Conservation (phyloP, 1,140 invertebrate species). For the Lycorma delicatula region DNA sequence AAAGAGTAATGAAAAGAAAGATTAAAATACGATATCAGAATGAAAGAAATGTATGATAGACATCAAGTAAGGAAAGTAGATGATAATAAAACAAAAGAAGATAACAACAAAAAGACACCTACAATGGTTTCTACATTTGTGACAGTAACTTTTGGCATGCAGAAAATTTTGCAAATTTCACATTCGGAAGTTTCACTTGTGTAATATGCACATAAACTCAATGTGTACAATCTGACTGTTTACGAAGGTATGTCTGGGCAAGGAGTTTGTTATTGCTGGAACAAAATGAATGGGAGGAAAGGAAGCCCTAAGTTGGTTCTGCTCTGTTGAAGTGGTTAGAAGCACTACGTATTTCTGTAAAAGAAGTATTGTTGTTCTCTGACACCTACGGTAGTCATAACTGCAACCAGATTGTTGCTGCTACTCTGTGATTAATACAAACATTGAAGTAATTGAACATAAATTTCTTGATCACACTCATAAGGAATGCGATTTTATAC, state of each 20-base stretch:
- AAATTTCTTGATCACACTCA: not conserved
- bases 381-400: constrained; percentile 37
- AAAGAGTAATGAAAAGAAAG: not conserved
- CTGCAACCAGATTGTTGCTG: constrained; percentile 29
- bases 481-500: not conserved
- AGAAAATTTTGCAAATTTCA: constrained; percentile 27
- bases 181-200: constrained; percentile 20
- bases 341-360: constrained; percentile 16
- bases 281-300: constrained; percentile 24
- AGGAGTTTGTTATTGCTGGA: constrained; percentile 25
- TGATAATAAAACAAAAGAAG: not conserved
- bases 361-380: constrained; percentile 15
- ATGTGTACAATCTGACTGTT: constrained; percentile 27
- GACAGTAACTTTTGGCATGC: constrained; percentile 23
- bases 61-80: not conserved
- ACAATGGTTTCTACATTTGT: constrained; percentile 16
- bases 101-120: not conserved
- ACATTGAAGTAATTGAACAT: constrained; percentile 11
- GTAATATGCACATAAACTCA: constrained; percentile 26
- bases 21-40: too few relatives aligned
- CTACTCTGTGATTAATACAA: constrained; percentile 15
- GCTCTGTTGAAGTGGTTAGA: constrained; percentile 16
- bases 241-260: constrained; percentile 20
- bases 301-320: constrained; percentile 20
- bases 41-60: not conserved